Evolutionary conservation across 1,140 invertebrate species (phyloP).

Genomic region (Drosophila yakuba): DNA sequence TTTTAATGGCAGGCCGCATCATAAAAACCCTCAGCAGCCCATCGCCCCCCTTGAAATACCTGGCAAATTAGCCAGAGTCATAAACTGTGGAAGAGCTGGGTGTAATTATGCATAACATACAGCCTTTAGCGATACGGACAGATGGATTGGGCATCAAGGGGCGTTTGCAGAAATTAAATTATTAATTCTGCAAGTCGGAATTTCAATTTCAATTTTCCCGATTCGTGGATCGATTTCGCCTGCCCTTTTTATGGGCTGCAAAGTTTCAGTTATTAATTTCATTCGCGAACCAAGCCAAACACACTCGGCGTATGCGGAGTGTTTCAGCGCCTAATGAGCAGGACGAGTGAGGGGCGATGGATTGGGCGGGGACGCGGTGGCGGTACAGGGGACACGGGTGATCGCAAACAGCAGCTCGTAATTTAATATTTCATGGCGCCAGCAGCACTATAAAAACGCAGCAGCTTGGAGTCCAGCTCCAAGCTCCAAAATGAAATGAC

Average conservation of each 20-base stretch:
- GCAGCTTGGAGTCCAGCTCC: conserved; percentile 50
- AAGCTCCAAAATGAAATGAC: conserved; percentile 82
- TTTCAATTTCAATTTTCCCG: conserved; percentile 71
- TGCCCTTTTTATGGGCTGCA: conserved; percentile 57
- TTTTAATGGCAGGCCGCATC: conserved; percentile 67
- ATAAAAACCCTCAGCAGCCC: conserved; percentile 38
- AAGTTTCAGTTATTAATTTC: conserved; percentile 73
- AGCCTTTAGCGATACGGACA: conserved; percentile 10
- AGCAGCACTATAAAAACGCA: conserved; percentile 81
- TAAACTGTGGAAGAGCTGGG: conserved; percentile 57
- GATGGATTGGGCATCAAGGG: conserved; percentile 48
- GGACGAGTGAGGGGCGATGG: not conserved
- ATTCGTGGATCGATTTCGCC: conserved; percentile 52
- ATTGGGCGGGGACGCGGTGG: not conserved
- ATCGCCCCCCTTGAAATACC: conserved; percentile 6
- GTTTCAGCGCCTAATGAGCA: conserved; percentile 47
- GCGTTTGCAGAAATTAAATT: conserved; percentile 72
- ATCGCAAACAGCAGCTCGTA: conserved; percentile 77
- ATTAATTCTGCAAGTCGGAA: conserved; percentile 67
- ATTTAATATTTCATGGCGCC: conserved; percentile 85
- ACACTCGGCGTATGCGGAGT: conserved; percentile 74
- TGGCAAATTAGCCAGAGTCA: conserved; percentile 59
- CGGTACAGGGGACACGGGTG: conserved; percentile 6
- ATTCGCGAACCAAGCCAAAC: conserved; percentile 32
- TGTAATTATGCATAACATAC: conserved; percentile 68